Evolutionary conservation across 1,140 invertebrate species (phyloP), one percentile per base, ranked within the genome.

Genomic region (Trissolcus basalis): DNA sequence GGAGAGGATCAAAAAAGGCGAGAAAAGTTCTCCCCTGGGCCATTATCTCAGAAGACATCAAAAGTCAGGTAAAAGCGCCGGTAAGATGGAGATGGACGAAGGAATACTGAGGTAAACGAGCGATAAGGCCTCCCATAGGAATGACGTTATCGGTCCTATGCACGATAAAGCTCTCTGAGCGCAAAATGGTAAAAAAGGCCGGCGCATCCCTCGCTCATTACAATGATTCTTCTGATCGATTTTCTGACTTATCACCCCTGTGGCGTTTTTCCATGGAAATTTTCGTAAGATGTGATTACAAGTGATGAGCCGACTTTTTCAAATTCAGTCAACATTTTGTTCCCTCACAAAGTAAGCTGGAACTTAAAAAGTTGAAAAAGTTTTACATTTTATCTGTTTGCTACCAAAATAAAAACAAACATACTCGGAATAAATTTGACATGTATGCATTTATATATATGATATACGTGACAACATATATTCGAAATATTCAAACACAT

Each of bases 11-110:
- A 54, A 65, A 65, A 72, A 78, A 60, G 50, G 11, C 11, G 65
- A 64, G 65, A 76, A 77, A 79, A 72, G 58, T 53, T 80, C 71
- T 74, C 78, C 69, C 65, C 32, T 43, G 54, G 72, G 67, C 63
- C 77, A 73, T 81, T 80, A 80, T 77, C 68, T 54, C 41, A 54
- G 47, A 80, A 80, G 80, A 80, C 78, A 81, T 81, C 78, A 81
- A 78, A 79, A 81, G 78, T 78, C 72, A 64, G 64, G 75, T 78
- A 80, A 81, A 73, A 77, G 75, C 61, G 39, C n/a, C 19, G 49
- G 73, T 65, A 67, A 79, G 74, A 77, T 78, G 77, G 73, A 77
- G 73, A 81, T 78, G 80, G 64, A 77, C 68, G 80, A 68, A 77
- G 50, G 59, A 78, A 75, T 70, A 71, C 53, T 73, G 19, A 27